Percentiles rank a stretch among this genome's conserved stretches.
Conservation (phyloP, 2,888 invertebrate genomes). For the Noctuana brunneofusca region DNA sequence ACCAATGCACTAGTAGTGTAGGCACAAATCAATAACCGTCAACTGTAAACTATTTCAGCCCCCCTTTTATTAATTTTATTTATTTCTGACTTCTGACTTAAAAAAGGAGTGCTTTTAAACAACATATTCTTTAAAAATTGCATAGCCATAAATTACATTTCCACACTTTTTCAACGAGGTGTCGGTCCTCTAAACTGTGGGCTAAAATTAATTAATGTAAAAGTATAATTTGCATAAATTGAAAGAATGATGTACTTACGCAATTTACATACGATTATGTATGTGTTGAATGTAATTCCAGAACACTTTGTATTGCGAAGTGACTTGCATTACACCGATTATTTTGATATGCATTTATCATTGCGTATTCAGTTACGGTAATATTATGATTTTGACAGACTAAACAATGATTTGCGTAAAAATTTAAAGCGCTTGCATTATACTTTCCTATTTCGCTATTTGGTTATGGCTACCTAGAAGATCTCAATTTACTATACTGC, state of each 20-base stretch:
- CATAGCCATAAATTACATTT: background rate
- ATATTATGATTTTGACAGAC: slow-evolving; percentile 7
- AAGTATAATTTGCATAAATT: slow-evolving; percentile 27
- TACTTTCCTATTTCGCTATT: too few relatives aligned
- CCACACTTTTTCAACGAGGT: slow-evolving; percentile 14
- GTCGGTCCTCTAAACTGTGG: slow-evolving; percentile 13
- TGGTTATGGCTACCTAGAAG: too few relatives aligned
- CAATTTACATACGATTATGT: slow-evolving; percentile 28
- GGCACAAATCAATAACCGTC: too few relatives aligned
- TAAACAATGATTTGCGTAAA: background rate
- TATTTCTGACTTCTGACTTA: too few relatives aligned
- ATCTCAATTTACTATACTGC: too few relatives aligned
- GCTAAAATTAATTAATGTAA: slow-evolving; percentile 24
- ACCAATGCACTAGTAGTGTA: too few relatives aligned
- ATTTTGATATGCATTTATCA: slow-evolving; percentile 11
- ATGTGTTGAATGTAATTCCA: slow-evolving; percentile 11
- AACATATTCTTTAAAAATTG: background rate
- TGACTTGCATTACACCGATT: slow-evolving; percentile 7
- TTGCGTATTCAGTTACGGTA: slow-evolving; percentile 1
- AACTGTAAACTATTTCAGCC: too few relatives aligned
- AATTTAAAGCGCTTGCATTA: background rate
- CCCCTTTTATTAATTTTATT: too few relatives aligned
- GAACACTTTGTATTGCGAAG: slow-evolving; percentile 16
- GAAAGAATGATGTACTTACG: slow-evolving; percentile 21
- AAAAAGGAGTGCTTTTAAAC: too few relatives aligned